Evolutionary conservation across 2,888 invertebrate genomes (phyloP).

Genomic region (Cactoblastis cactorum): DNA sequence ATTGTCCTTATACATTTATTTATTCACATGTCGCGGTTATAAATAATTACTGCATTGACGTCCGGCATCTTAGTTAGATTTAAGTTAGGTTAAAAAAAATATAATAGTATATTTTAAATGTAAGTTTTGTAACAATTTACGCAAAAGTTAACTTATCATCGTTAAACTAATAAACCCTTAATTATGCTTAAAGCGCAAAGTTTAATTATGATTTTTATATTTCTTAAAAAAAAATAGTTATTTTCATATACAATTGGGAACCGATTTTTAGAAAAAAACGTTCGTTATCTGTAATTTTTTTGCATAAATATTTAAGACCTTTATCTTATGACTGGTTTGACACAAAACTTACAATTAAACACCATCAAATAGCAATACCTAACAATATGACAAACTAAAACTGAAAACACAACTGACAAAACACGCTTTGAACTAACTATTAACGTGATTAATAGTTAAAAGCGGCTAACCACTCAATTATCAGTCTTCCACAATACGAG

Average conservation of each 20-base stretch:
- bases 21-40: not conserved
- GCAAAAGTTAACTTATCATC: too few relatives aligned
- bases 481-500: slow-evolving; percentile 51
- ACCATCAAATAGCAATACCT: not conserved
- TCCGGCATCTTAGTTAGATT: not conserved
- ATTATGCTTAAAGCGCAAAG: too few relatives aligned
- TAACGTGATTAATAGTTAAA: slow-evolving; percentile 67
- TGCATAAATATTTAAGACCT: too few relatives aligned
- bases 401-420: slow-evolving; percentile 31
- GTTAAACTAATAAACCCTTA: too few relatives aligned
- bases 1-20: too few relatives aligned
- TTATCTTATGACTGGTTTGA: too few relatives aligned
- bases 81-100: not conserved
- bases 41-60: not conserved
- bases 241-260: too few relatives aligned
- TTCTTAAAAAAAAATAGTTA: too few relatives aligned
- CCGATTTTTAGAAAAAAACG: too few relatives aligned
- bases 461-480: slow-evolving; percentile 46
- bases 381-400: slow-evolving; percentile 3
- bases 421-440: slow-evolving; percentile 56
- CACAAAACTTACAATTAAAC: not conserved
- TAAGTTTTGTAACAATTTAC: not conserved
- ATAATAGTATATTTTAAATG: not conserved
- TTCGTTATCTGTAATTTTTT: too few relatives aligned
- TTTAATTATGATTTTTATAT: too few relatives aligned